These are phyloP conservation scores for Mythimna loreyi DNA, from an alignment of 2,888 invertebrate genomes.

Conservation along the genomic window DNA sequence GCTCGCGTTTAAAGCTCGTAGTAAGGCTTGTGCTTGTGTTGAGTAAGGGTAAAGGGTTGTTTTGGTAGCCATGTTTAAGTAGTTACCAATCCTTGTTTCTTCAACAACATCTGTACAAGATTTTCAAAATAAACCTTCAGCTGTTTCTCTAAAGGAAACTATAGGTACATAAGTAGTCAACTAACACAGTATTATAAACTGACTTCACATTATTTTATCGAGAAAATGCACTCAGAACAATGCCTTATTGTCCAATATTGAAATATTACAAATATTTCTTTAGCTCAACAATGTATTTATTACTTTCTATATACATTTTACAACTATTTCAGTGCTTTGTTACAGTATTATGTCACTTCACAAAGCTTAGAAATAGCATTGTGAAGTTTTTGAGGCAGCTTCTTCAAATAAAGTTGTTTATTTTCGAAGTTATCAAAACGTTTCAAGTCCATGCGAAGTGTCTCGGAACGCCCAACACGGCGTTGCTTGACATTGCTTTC, in stretches of 20 bases:
- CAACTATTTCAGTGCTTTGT: conserved; percentile 21
- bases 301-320: conserved; percentile 16
- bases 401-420: conserved; percentile 47
- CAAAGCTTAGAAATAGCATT: conserved; percentile 7
- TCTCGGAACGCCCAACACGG: conserved; percentile 61
- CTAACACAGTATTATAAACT: conserved; percentile 7
- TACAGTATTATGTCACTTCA: conserved; percentile 18
- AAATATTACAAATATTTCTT: conserved; percentile 40
- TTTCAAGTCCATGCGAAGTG: conserved; percentile 62
- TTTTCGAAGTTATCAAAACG: conserved; percentile 59
- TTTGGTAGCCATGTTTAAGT: conserved; percentile 4
- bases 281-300: conserved; percentile 25
- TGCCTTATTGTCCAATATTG: conserved; percentile 47
- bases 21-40: conserved; percentile 11
- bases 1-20: no score
- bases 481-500: conserved; percentile 71
- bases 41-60: conserved; percentile 17
- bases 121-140: not conserved
- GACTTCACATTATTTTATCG: conserved; percentile 7
- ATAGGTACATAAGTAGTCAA: not conserved
- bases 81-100: conserved; percentile 9
- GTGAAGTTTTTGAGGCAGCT: conserved; percentile 24
- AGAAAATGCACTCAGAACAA: conserved; percentile 33
- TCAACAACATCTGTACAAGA: conserved; percentile 1
- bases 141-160: not conserved